A percentile compares a stretch with the other conserved stretches of the same genome.
Evolutionary conservation across 2,797 vertebrate genomes (phyloP).

Genomic region (Lagodon rhomboides): DNA sequence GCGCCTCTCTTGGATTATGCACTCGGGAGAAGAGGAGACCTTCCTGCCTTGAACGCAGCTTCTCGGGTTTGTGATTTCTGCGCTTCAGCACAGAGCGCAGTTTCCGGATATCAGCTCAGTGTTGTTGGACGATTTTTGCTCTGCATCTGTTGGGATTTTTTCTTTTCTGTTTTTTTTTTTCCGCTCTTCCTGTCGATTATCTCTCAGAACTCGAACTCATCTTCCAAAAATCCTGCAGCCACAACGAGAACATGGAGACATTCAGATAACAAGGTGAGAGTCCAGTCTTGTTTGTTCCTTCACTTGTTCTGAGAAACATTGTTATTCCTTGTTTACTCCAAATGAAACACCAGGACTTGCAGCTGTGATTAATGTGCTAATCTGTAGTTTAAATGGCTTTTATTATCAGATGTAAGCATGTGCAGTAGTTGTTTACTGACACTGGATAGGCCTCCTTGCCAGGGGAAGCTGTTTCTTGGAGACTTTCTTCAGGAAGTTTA

Average conservation of each 20-base stretch:
- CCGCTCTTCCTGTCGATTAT: constrained; percentile 28
- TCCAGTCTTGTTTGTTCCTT: not conserved
- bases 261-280: constrained; percentile 82
- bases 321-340: constrained; percentile 51
- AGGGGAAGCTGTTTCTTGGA: constrained; percentile 40
- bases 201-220: constrained; percentile 33
- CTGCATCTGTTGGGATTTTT: constrained; percentile 61
- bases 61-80: constrained; percentile 50
- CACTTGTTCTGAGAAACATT: not conserved
- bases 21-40: constrained; percentile 40
- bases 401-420: constrained; percentile 8
- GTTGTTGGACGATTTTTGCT: constrained; percentile 58
- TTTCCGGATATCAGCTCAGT: constrained; percentile 81
- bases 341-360: not conserved
- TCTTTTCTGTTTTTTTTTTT: constrained; percentile 8
- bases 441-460: constrained; percentile 13
- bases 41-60: constrained; percentile 31
- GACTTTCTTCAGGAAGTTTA: not conserved
- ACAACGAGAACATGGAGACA: constrained; percentile 73
- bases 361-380: not conserved
- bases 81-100: constrained; percentile 65
- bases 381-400: not conserved
- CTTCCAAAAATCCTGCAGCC: constrained; percentile 47
- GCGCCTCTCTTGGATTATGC: constrained; percentile 71
- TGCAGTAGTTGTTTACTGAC: constrained; percentile 21